Conservation (phyloP, 2,797 vertebrate genomes). For the Anguilla megastoma region DNA sequence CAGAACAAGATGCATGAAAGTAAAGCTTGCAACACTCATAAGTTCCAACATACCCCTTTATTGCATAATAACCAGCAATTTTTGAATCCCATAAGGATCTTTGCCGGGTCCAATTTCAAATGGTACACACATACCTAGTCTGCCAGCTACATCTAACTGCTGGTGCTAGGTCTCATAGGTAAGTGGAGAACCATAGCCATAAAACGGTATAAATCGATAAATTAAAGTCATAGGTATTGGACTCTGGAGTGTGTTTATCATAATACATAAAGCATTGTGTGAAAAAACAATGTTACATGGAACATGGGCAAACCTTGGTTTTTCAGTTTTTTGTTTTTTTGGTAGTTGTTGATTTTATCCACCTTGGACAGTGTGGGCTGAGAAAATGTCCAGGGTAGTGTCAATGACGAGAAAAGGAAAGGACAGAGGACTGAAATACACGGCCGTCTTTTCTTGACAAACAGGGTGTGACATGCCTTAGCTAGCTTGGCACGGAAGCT, state of each 20-base stretch:
- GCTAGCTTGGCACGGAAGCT: conserved; percentile 62
- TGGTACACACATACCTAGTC: background rate
- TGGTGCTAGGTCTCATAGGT: background rate
- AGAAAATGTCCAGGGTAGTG: background rate
- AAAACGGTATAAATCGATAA: too few relatives aligned
- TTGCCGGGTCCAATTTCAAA: background rate
- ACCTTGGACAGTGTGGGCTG: background rate
- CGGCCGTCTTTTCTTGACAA: conserved; percentile 61
- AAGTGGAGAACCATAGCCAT: background rate
- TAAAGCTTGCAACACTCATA: background rate
- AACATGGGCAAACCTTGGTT: background rate
- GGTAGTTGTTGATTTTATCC: background rate
- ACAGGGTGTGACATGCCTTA: conserved; percentile 71
- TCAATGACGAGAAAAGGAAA: conserved; percentile 6
- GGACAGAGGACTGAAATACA: background rate
- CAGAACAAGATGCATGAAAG: background rate
- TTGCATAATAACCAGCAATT: background rate
- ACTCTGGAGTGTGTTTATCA: background rate
- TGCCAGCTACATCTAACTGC: background rate
- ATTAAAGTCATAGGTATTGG: background rate
- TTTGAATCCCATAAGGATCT: background rate
- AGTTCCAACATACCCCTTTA: background rate
- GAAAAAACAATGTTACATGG: too few relatives aligned
- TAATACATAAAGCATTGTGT: background rate
- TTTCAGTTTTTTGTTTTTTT: background rate